A percentile compares a stretch with the other conserved stretches of the same genome.
These are phyloP conservation scores for Emydocephalus ijimae DNA, from an alignment of 2,113 vertebrate species.

Conservation along the genomic window DNA sequence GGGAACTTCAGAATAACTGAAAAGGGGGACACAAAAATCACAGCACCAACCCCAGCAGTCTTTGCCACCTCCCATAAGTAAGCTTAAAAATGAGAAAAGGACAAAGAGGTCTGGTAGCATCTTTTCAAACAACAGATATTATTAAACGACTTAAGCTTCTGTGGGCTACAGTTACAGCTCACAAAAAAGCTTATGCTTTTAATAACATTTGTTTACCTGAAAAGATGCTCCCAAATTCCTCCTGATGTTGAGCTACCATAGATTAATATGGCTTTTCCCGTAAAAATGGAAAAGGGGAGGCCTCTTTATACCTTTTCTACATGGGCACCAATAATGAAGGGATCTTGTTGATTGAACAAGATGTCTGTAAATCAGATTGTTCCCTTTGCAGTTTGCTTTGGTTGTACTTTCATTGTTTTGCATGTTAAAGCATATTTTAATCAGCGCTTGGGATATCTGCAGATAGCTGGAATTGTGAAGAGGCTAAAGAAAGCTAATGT, in stretches of 20 bases:
- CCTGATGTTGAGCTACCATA: not conserved
- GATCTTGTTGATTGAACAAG: accelerated
- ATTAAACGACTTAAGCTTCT: not conserved
- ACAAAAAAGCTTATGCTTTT: not conserved
- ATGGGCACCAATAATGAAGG: not conserved
- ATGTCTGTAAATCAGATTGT: not conserved
- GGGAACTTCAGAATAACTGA: not conserved
- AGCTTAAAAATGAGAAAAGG: not conserved
- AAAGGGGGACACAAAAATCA: not conserved
- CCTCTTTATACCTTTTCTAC: conserved; percentile 1
- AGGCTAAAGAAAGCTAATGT: not conserved
- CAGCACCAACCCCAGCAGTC: not conserved
- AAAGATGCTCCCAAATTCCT: not conserved
- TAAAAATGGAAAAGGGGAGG: not conserved
- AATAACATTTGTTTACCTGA: not conserved
- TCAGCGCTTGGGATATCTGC: not conserved
- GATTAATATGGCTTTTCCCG: not conserved
- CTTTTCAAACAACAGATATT: not conserved
- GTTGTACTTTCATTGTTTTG: not conserved
- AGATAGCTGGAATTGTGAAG: not conserved
- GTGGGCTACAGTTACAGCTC: not conserved
- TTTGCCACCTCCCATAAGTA: not conserved
- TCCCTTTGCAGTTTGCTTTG: not conserved
- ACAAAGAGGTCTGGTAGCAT: not conserved
- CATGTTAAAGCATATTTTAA: not conserved